Base-by-base conservation (phyloP, 1,140 invertebrate genomes). In the Globodera ellingtonae region DNA sequence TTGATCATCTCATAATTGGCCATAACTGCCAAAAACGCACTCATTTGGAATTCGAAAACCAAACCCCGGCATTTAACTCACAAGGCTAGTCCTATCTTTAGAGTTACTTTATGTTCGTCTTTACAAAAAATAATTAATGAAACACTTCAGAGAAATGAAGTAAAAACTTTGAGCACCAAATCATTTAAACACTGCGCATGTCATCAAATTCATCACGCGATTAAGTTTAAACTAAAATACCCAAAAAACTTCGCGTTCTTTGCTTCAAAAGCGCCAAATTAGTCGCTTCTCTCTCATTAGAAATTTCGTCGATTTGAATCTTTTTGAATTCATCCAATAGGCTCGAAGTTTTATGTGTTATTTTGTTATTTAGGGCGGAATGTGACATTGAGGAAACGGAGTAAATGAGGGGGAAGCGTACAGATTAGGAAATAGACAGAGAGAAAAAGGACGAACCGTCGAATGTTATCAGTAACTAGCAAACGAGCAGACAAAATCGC, bases 1-100 rank as follows among this genome's bases (percentile, higher is more conserved):
- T 85, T 86, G 73, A 87, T 86, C 85, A 87, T 84, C 69, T 84
- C 82, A 48, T 77, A 77, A 3, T 59, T 59, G 56, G 56, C 15
- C 56, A 59, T 59, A 59, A 59, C 56, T 59, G 56, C 5, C 56
- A 59, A 59, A 52, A 9, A 15, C 10, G 6, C 56, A 59, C 56
- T 15, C 7, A 7, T 52, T 59, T 59, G 5, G 5, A 59, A 18
- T 59, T 35, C 35, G 35, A 0, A 35, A 35, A 35, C 35, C 35
- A 0, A 35, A 35, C 3, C 35, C 35, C 1, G 35, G 3, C 35
- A 35, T 35, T 35, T 35, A 35, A 35, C 35, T 35, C 35, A 35
- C 24, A 35, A 35, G 35, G 35, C 35, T 35, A 35, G 35, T 35
- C 35, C 35, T 35, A 35, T 35, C 35, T 35, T 35, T 35, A 35